Base-by-base conservation (phyloP, 2,888 invertebrate species). In the Polyploca ridens region DNA sequence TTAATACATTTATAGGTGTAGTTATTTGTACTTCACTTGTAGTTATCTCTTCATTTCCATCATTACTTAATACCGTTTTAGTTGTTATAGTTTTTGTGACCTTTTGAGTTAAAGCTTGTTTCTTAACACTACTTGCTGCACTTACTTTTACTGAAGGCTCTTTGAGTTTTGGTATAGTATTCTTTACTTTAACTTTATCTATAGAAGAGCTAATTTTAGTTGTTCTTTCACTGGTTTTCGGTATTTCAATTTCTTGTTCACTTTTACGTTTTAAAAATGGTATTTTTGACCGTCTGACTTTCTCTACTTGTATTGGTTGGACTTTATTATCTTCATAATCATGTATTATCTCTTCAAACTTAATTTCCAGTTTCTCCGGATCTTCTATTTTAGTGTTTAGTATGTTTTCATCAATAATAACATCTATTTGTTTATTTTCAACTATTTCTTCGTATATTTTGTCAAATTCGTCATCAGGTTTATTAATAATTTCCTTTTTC, bases 281-380 rank as follows among this genome's bases (percentile, higher is more conserved):
- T 75, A 91, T 90, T 81, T 81, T 91, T 4, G 88, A 87, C 60
- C 78, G 72, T 67, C 69, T 87, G 0, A 81, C 62, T 63, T 77
- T 83, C 7, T 85, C 87, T 13, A 75, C 68, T 27, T 75, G 79
- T 0, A 81, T 72, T 41, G 82, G 80, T 58, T 86, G 74, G 3
- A 72, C 62, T 59, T 79, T 80, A 27, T 84, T 78, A 54, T 89
- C 89, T 27, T 91, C 91, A 60, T 93, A 93, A 5, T 86, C 86
- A 59, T 93, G 90, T 38, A 92, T 88, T 14, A 93, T 88, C 77
- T 93, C 90, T 72, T 93, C 91, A 64, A 93, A 93, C 62, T 80
- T 87, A 0, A 79, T 85, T 54, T 93, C 93, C 0, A 93, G 66
- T 68, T 84, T 84, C 1, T 83, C 85, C 0, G 88, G 85, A 16